A percentile compares a stretch with the other conserved stretches of the same genome.
These are phyloP conservation scores for Metaphire vulgaris DNA, from an alignment of 1,140 invertebrate species.

Conservation along the genomic window DNA sequence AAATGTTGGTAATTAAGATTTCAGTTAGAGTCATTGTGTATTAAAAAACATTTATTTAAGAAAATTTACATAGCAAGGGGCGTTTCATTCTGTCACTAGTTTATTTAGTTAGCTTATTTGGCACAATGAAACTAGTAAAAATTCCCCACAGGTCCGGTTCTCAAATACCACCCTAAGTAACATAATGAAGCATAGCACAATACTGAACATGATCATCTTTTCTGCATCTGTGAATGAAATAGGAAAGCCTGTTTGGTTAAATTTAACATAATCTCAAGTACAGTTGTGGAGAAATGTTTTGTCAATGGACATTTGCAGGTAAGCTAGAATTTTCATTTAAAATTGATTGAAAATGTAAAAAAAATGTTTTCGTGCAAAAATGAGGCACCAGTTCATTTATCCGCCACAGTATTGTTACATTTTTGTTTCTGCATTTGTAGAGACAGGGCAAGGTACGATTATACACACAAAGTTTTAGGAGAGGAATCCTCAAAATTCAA, in stretches of 20 bases:
- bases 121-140: background rate
- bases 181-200: too few species aligned
- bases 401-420: conserved; percentile 6
- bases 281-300: background rate
- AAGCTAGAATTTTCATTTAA: background rate
- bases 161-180: too few species aligned
- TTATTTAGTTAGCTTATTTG: too few species aligned
- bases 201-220: too few species aligned
- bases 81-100: too few species aligned
- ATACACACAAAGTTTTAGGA: conserved; percentile 82
- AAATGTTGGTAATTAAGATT: conserved; percentile 33
- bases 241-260: too few species aligned
- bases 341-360: background rate
- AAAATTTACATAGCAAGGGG: background rate
- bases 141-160: too few species aligned
- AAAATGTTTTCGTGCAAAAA: background rate
- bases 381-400: background rate
- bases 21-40: conserved; percentile 19
- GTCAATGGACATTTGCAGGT: background rate
- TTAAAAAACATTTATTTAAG: background rate
- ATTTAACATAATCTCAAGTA: too few species aligned
- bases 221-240: too few species aligned
- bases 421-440: conserved; percentile 54
- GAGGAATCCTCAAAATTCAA: conserved; percentile 70
- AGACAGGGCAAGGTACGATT: conserved; percentile 73